A percentile compares a stretch with the other conserved stretches of the same genome.
phyloP scores from a whole-genome alignment of 1,140 invertebrate species.

The Drosophila albomicans region DNA sequence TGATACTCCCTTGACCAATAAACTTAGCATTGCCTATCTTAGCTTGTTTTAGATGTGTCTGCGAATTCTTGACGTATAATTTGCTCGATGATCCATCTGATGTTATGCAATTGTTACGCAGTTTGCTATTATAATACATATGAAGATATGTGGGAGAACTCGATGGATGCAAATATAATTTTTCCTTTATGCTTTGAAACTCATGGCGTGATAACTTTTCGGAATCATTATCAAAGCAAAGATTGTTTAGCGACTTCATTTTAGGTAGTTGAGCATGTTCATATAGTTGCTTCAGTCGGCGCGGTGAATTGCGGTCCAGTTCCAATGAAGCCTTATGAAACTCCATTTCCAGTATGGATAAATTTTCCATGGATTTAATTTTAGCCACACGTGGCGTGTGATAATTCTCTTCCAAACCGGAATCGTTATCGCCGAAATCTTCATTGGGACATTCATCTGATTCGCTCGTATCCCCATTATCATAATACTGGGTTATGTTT shows the following conservation, averaged over 20 bases:
- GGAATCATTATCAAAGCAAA: conserved; percentile 75
- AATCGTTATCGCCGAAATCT: conserved; percentile 76
- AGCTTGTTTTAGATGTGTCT: conserved; percentile 39
- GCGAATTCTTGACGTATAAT: conserved; percentile 66
- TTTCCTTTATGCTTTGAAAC: conserved; percentile 70
- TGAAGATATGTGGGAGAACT: conserved; percentile 14
- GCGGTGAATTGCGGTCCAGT: conserved; percentile 78
- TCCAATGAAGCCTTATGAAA: conserved; percentile 82
- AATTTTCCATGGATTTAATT: conserved; percentile 84
- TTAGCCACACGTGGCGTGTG: conserved; percentile 81
- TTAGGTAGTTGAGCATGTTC: conserved; percentile 76
- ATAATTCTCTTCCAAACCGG: conserved; percentile 81
- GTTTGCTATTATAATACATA: conserved; percentile 22
- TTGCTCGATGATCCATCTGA: conserved; percentile 73
- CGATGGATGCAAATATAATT: conserved; percentile 61
- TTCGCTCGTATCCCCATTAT: conserved; percentile 63
- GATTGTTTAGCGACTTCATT: conserved; percentile 84
- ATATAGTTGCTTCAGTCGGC: conserved; percentile 71
- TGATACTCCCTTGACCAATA: conserved; percentile 71
- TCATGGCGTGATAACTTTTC: conserved; percentile 72
- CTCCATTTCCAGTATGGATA: conserved; percentile 82
- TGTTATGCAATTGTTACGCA: conserved; percentile 71
- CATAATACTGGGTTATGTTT: conserved; percentile 63
- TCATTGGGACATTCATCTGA: conserved; percentile 60
- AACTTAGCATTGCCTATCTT: conserved; percentile 84